Conservation (phyloP, 2,888 invertebrate genomes). For the Dicyrtomina minuta region DNA sequence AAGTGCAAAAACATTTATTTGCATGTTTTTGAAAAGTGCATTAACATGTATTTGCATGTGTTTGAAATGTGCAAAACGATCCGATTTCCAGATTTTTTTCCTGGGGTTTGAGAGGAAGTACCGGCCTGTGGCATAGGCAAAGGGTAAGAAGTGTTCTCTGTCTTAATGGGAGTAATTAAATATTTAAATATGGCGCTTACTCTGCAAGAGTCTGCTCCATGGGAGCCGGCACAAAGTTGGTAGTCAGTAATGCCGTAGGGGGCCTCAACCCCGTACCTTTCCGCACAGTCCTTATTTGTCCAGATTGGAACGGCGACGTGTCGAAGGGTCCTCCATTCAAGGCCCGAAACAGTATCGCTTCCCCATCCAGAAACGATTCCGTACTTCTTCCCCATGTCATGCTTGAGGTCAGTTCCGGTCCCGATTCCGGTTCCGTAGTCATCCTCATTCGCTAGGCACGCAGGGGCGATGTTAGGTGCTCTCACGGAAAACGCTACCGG, state of each 20-base stretch:
- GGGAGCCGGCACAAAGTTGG: slow-evolving; percentile 83
- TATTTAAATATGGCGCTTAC: too few relatives aligned
- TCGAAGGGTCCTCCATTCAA: slow-evolving; percentile 65
- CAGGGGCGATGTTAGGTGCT: slow-evolving; percentile 70
- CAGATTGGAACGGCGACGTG: slow-evolving; percentile 82
- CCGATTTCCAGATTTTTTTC: too few relatives aligned
- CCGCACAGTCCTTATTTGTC: slow-evolving; percentile 74
- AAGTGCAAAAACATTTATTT: too few relatives aligned
- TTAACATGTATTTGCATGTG: too few relatives aligned
- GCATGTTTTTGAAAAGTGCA: too few relatives aligned
- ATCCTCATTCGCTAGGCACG: slow-evolving; percentile 72
- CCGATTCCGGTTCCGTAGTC: too few relatives aligned
- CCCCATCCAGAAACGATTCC: slow-evolving; percentile 39
- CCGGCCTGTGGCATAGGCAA: too few relatives aligned
- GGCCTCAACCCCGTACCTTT: slow-evolving; percentile 78
- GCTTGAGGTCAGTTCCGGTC: background rate
- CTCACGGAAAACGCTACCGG: slow-evolving; percentile 74
- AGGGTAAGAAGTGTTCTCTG: too few relatives aligned
- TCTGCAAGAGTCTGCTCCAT: slow-evolving; percentile 82
- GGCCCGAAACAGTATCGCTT: slow-evolving; percentile 41
- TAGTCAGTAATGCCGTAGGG: slow-evolving; percentile 80
- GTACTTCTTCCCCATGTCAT: background rate
- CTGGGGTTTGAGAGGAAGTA: too few relatives aligned
- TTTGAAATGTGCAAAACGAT: too few relatives aligned
- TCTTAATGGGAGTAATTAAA: too few relatives aligned